Percentiles rank a stretch among this genome's conserved stretches.
Evolutionary conservation across 2,113 vertebrate species (phyloP).

Genomic region (Megalops atlanticus): DNA sequence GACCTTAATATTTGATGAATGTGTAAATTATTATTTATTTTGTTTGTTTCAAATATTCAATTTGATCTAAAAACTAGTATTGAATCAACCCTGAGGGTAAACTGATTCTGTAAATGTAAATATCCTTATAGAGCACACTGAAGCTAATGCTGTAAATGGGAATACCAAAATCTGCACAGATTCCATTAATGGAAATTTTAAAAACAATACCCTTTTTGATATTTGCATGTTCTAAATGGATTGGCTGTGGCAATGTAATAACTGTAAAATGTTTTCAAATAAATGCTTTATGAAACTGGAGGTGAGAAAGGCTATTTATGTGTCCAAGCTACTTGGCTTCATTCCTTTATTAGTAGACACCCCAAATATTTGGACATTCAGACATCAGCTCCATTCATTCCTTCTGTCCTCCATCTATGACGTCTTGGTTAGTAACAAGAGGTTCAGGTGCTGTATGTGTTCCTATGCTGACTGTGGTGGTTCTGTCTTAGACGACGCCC

Average conservation of each 20-base stretch:
- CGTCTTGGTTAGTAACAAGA: no score
- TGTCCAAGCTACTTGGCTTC: neutral
- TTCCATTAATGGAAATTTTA: slow-evolving; percentile 56
- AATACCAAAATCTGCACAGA: slow-evolving; percentile 65
- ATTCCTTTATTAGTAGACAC: neutral
- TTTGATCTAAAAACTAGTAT: slow-evolving; percentile 69
- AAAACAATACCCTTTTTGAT: slow-evolving; percentile 71
- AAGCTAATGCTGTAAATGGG: slow-evolving; percentile 64
- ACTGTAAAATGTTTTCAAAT: slow-evolving; percentile 87
- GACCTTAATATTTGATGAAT: slow-evolving; percentile 78
- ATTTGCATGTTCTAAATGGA: slow-evolving; percentile 84
- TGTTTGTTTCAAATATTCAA: slow-evolving; percentile 63
- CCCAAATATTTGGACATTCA: no score
- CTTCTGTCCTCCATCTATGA: no score
- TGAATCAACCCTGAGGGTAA: slow-evolving; percentile 83
- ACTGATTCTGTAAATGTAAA: slow-evolving; percentile 69
- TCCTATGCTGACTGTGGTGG: no score
- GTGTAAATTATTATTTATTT: slow-evolving; percentile 71
- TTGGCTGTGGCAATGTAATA: slow-evolving; percentile 84
- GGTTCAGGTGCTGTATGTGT: no score
- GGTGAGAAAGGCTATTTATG: slow-evolving; percentile 5
- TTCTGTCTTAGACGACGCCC: no score
- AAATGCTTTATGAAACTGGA: slow-evolving; percentile 78
- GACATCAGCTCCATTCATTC: no score
- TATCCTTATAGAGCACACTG: slow-evolving; percentile 76